Base-by-base conservation (phyloP, 2,113 vertebrate species). In the Elaphurus davidianus region DNA sequence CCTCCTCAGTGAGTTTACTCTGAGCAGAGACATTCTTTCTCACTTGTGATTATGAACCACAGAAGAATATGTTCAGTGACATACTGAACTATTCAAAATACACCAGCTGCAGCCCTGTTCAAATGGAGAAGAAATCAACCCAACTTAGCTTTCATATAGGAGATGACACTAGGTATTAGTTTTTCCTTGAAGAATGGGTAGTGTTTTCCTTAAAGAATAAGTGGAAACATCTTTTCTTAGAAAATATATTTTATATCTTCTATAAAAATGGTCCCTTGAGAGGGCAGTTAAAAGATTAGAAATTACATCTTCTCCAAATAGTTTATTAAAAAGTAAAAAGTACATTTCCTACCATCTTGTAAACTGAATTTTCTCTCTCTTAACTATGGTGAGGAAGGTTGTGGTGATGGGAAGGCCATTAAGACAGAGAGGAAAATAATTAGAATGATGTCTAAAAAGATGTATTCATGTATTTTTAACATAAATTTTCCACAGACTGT, bases 351-450 rank as follows among this genome's bases (percentile, higher is more conserved):
- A 76, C 33, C 14, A 71, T 64, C 54, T 67, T 90, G 1, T 43
- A 94, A 96, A 71, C 54, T 92, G 27, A 67, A 55, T 84, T 88
- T 84, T 87, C 36, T 94, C 78, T 64, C 28, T 89, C 91, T 87
- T 89, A 87, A 91, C 40, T 81, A 2, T 55, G 40, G 52, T 57
- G 25, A 52, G 50, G 36, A 92, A 87, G 33, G 9, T 7, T 8
- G 7, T 6, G 2, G 47, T 67, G 50, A 89, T 85, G 17, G 40
- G 28, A 93, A 91, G 9, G 27, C 6, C 14, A 33, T 91, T 21
- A 57, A 52, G 36, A 87, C 7, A 90, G 27, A 47, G 25, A 91
- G 16, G 14, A 60, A 86, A 91, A 54, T 12, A 95, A 82, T 74
- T 50, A 84, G 5, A 87, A 81, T 54, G 50, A 55, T 74, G 43